A percentile compares a stretch with the other conserved stretches of the same genome.
These are phyloP conservation scores for Pandemis heparana DNA, from an alignment of 2,888 invertebrate genomes.

Conservation along the genomic window DNA sequence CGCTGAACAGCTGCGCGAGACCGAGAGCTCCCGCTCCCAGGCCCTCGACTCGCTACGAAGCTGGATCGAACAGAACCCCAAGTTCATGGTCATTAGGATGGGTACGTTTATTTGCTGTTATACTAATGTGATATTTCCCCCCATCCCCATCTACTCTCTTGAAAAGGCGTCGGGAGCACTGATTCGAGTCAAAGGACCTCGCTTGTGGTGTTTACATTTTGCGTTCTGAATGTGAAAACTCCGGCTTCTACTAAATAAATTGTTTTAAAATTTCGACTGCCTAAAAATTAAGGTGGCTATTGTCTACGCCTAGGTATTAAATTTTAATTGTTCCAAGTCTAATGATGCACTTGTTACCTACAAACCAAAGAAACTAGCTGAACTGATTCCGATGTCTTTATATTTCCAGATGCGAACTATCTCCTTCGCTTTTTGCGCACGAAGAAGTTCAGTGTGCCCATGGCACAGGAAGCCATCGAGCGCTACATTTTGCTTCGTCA, in stretches of 20 bases:
- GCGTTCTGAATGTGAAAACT: too few species aligned
- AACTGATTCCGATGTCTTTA: neutral
- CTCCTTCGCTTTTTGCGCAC: slow-evolving; percentile 91
- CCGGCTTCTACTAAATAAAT: too few species aligned
- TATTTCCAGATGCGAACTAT: slow-evolving; percentile 87
- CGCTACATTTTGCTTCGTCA: slow-evolving; percentile 91
- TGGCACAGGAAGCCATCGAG: slow-evolving; percentile 92
- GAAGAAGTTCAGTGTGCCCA: slow-evolving; percentile 92
- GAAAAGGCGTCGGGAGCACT: too few species aligned
- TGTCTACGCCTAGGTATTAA: too few species aligned
- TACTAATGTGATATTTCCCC: too few species aligned
- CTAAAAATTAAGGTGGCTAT: too few species aligned
- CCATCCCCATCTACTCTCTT: too few species aligned
- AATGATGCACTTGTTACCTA: too few species aligned
- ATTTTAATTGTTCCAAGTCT: too few species aligned
- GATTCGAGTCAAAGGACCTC: too few species aligned
- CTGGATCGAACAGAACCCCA: slow-evolving; percentile 90
- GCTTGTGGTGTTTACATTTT: too few species aligned
- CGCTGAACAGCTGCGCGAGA: slow-evolving; percentile 89
- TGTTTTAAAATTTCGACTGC: too few species aligned
- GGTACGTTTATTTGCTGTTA: slow-evolving; percentile 73
- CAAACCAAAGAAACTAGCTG: neutral
- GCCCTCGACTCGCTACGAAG: slow-evolving; percentile 88
- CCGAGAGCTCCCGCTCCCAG: slow-evolving; percentile 87
- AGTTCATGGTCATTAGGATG: slow-evolving; percentile 88